Conservation (phyloP, 2,113 vertebrate species). For the Dryoscopus gambensis region DNA sequence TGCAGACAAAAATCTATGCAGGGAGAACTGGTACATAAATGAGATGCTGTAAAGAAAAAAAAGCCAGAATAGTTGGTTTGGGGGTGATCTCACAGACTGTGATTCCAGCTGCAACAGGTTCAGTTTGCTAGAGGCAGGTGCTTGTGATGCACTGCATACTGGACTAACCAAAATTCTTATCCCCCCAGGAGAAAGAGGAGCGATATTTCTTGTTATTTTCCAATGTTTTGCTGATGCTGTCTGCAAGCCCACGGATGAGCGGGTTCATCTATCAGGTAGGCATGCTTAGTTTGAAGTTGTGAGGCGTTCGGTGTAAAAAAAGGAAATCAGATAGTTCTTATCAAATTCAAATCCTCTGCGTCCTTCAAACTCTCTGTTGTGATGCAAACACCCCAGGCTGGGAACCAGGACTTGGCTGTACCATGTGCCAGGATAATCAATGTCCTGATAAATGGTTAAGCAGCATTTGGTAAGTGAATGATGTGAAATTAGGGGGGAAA, state of each 20-base stretch:
- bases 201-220: conserved; percentile 93
- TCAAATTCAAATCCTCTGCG: neutral
- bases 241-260: conserved; percentile 95
- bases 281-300: neutral
- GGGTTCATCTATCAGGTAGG: conserved; percentile 97
- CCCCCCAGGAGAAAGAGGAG: conserved; percentile 89
- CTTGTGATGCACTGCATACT: neutral
- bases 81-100: neutral
- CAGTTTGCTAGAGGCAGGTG: neutral
- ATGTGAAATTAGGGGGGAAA: neutral
- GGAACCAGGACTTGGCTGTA: neutral
- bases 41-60: neutral
- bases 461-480: neutral
- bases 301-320: neutral
- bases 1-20: neutral
- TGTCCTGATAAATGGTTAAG: neutral
- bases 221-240: conserved; percentile 86
- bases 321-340: neutral
- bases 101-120: neutral
- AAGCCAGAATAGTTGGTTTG: neutral
- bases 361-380: neutral
- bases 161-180: neutral
- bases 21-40: neutral
- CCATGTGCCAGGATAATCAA: neutral
- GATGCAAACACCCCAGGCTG: neutral